Evolutionary conservation across 23 tunicate species (phyloP).

Genomic region (Ciona savignyi): DNA sequence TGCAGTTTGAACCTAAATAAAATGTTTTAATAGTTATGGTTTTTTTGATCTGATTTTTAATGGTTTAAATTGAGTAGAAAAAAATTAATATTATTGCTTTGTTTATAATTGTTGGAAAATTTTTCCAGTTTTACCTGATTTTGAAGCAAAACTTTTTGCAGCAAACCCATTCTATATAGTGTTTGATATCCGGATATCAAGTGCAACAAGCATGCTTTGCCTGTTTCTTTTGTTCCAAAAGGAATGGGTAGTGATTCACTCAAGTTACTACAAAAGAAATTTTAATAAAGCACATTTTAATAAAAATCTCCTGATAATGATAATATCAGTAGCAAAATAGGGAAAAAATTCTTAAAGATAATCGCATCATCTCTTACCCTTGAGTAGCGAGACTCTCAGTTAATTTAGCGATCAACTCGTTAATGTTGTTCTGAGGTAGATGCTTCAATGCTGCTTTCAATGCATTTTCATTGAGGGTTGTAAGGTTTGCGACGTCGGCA

Average conservation of each 20-base stretch:
- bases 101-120: no score
- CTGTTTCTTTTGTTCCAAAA: not conserved
- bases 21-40: no score
- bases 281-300: slow-evolving; percentile 2
- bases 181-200: not conserved
- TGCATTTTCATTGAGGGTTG: not conserved
- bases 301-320: no score
- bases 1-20: not conserved
- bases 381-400: not conserved
- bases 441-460: not conserved
- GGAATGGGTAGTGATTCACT: not conserved
- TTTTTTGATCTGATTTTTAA: no score
- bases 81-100: no score
- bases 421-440: not conserved
- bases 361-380: not conserved
- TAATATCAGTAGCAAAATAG: no score
- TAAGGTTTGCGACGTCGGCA: not conserved
- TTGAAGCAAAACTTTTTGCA: no score
- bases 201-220: not conserved
- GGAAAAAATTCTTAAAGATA: no score
- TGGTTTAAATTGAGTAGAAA: no score
- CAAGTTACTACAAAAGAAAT: not conserved
- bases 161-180: no score
- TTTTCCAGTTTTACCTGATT: no score
- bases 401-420: not conserved